Conservation (phyloP, 1,140 invertebrate genomes). For the Ridgeia piscesae region DNA sequence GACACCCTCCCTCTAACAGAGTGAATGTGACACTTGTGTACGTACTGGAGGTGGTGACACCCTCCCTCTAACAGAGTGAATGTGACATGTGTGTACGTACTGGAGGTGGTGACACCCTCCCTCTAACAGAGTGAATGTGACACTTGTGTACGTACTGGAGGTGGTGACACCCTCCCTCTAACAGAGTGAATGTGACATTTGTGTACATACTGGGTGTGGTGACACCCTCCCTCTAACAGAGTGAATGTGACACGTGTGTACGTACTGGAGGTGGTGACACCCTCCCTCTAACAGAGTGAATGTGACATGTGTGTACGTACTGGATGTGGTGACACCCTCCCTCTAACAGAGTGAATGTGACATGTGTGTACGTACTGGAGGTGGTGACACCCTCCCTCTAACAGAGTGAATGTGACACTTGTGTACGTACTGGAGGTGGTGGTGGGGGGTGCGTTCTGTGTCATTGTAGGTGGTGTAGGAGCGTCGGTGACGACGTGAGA, state of each 20-base stretch:
- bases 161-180: too few relatives aligned
- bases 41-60: background rate
- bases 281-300: too few relatives aligned
- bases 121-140: too few relatives aligned
- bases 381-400: too few relatives aligned
- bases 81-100: background rate
- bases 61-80: too few relatives aligned
- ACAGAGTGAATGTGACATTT: too few relatives aligned
- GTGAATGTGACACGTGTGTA: background rate
- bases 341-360: too few relatives aligned
- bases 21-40: background rate
- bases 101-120: background rate
- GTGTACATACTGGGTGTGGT: background rate
- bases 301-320: background rate
- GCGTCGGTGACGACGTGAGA: constrained; percentile 46
- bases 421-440: background rate
- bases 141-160: background rate
- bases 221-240: too few relatives aligned
- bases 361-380: background rate
- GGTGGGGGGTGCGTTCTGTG: background rate
- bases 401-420: too few relatives aligned
- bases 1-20: too few relatives aligned
- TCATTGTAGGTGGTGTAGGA: background rate
- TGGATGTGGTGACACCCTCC: background rate
- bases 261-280: background rate